Evolutionary conservation across 1,140 invertebrate species (phyloP).

Genomic region (Lepidurus couesii): DNA sequence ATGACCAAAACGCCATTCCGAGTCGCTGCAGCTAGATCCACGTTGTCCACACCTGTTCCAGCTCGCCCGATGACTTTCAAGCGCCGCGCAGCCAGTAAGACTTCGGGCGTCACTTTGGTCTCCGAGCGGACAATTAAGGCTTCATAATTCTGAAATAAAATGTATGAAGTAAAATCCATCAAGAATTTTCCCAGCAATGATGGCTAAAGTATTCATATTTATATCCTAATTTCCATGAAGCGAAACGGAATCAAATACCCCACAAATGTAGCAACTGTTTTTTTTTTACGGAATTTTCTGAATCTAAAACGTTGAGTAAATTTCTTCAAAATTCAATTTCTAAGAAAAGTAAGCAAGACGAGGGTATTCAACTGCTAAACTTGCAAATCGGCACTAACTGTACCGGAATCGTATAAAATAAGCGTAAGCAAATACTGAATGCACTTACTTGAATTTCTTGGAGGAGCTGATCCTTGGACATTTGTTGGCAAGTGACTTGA

Average conservation of each 20-base stretch:
- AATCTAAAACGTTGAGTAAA: too few relatives aligned
- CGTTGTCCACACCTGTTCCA: conserved; percentile 96
- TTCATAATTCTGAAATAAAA: conserved; percentile 68
- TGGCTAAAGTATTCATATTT: too few relatives aligned
- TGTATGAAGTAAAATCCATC: neutral
- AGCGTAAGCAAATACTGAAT: neutral
- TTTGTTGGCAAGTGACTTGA: conserved; percentile 71
- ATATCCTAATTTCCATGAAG: too few relatives aligned
- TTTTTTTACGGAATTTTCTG: too few relatives aligned
- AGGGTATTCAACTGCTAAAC: too few relatives aligned
- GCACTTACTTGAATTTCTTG: conserved; percentile 73
- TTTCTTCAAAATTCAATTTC: too few relatives aligned
- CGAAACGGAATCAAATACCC: too few relatives aligned
- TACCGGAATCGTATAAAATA: too few relatives aligned
- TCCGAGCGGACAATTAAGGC: conserved; percentile 90
- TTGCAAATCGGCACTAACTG: too few relatives aligned
- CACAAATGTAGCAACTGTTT: too few relatives aligned
- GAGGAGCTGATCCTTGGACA: conserved; percentile 74
- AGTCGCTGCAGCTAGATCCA: conserved; percentile 82
- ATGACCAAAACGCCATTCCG: conserved; percentile 81
- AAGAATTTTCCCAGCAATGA: too few relatives aligned
- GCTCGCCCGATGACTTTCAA: conserved; percentile 87
- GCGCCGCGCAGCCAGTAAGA: conserved; percentile 67
- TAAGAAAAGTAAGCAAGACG: too few relatives aligned
- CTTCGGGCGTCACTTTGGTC: conserved; percentile 89